phyloP scores from a whole-genome alignment of 2,797 vertebrate species.

The Jordanella pulchra region DNA sequence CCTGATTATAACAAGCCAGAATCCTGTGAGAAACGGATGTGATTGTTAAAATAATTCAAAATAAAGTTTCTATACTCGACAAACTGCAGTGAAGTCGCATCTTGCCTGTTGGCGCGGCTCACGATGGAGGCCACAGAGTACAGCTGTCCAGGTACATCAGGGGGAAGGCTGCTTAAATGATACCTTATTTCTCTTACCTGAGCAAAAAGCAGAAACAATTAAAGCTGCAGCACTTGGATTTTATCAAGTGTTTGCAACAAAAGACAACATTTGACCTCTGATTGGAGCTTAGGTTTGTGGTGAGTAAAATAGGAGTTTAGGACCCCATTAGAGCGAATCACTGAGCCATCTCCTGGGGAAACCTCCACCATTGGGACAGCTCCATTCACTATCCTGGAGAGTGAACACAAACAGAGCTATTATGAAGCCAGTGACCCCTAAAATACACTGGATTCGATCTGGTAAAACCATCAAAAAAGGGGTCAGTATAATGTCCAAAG shows the following conservation, averaged over 20 bases:
- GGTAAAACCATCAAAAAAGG: no score
- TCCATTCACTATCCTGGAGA: slow-evolving; percentile 81
- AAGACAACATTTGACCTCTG: slow-evolving; percentile 76
- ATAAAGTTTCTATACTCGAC: background rate
- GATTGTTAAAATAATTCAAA: background rate
- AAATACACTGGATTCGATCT: no score
- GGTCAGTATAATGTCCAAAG: no score
- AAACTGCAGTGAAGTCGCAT: background rate
- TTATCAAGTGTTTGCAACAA: background rate
- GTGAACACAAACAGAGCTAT: slow-evolving; percentile 3
- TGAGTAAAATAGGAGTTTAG: slow-evolving; percentile 85
- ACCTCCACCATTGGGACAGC: slow-evolving; percentile 80
- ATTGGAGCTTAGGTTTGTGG: slow-evolving; percentile 67
- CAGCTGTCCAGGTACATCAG: slow-evolving; percentile 70
- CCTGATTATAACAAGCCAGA: slow-evolving; percentile 67
- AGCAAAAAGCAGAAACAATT: background rate
- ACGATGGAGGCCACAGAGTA: slow-evolving; percentile 74
- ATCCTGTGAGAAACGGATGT: slow-evolving; percentile 61
- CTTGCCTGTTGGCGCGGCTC: slow-evolving; percentile 75
- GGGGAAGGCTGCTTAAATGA: slow-evolving; percentile 75
- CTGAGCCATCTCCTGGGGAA: slow-evolving; percentile 87
- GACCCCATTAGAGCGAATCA: slow-evolving; percentile 86
- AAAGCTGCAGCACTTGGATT: background rate
- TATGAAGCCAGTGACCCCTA: background rate
- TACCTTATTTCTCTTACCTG: slow-evolving; percentile 74